These are phyloP conservation scores for Nymphalis c-album DNA, from an alignment of 2,888 invertebrate genomes.

Conservation along the genomic window DNA sequence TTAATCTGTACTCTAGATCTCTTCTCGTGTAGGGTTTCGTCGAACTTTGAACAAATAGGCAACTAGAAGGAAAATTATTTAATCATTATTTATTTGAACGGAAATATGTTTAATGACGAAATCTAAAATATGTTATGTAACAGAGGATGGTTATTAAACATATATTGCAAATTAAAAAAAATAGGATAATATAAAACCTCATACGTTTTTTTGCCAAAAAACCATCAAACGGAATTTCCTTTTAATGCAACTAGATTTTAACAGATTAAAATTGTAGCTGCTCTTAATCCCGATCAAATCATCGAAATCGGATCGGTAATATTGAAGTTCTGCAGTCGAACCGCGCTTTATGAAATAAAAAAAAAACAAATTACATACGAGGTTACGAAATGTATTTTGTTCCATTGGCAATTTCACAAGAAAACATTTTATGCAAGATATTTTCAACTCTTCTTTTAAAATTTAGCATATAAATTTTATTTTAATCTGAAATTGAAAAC, in stretches of 20 bases:
- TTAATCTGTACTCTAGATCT: not conserved
- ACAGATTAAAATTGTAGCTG: slow-evolving; percentile 34
- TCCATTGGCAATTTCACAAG: slow-evolving; percentile 10
- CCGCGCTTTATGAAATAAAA: slow-evolving; percentile 18
- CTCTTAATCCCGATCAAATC: slow-evolving; percentile 36
- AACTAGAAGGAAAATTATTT: not conserved
- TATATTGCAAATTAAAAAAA: not conserved
- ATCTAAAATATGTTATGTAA: not conserved
- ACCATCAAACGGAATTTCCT: slow-evolving; percentile 14
- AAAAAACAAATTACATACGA: slow-evolving; percentile 17
- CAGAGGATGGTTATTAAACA: too few relatives aligned
- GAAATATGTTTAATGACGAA: not conserved
- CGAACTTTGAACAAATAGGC: not conserved
- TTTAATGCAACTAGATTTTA: slow-evolving; percentile 32
- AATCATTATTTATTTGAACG: not conserved
- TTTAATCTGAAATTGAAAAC: not conserved
- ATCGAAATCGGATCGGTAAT: slow-evolving; percentile 36
- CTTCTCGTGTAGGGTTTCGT: not conserved
- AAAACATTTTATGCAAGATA: not conserved
- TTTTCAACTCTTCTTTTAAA: not conserved
- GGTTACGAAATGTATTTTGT: not conserved
- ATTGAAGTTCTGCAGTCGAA: slow-evolving; percentile 28
- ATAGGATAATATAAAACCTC: not conserved
- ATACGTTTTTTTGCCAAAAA: not conserved
- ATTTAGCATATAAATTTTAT: not conserved